phyloP scores from a whole-genome alignment of 2,888 invertebrate genomes.

The Orthosia gothica region DNA sequence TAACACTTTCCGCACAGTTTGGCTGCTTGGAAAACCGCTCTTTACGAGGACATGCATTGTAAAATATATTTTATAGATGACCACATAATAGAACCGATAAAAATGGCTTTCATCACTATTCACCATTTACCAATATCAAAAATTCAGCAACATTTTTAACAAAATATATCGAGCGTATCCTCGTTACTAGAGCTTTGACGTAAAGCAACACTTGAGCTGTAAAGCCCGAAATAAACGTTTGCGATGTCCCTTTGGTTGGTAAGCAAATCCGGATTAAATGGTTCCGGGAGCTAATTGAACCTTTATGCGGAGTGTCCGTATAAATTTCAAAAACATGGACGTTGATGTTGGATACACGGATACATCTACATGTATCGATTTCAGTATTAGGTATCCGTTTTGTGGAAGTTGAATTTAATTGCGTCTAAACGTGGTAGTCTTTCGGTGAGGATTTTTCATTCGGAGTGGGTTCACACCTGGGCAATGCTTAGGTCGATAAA shows the following conservation, averaged over 20 bases:
- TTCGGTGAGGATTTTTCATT: not conserved
- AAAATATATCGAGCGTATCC: constrained; percentile 50
- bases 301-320: constrained; percentile 58
- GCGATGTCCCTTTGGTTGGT: constrained; percentile 72
- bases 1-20: too few relatives aligned
- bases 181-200: constrained; percentile 52
- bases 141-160: constrained; percentile 39
- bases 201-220: constrained; percentile 64
- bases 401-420: not conserved
- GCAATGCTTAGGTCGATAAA: not conserved
- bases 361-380: too few relatives aligned
- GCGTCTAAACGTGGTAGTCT: too few relatives aligned
- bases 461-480: not conserved
- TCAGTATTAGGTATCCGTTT: not conserved
- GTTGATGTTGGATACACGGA: constrained; percentile 28
- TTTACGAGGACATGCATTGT: too few relatives aligned
- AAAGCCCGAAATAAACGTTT: constrained; percentile 70
- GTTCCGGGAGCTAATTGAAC: constrained; percentile 71
- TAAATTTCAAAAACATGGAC: constrained; percentile 54
- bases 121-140: constrained; percentile 14
- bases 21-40: too few relatives aligned
- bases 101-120: constrained; percentile 16
- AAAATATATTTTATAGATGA: not conserved
- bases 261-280: constrained; percentile 79
- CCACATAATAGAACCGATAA: not conserved